phyloP scores from a whole-genome alignment of 2,888 invertebrate species.

The Zygothrica quintamaculata region DNA sequence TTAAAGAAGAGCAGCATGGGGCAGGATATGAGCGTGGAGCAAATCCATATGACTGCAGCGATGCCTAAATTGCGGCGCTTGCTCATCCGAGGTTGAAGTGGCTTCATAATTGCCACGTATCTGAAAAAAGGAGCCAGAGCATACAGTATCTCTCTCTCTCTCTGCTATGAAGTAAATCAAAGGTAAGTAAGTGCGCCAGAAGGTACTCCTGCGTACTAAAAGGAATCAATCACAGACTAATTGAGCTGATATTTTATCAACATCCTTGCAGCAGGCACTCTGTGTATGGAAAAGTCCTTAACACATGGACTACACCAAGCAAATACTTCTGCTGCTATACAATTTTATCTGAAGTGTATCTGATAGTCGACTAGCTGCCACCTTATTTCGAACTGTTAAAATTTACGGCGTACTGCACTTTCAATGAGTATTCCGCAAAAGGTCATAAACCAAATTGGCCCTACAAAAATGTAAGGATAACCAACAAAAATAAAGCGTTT shows the following conservation, averaged over 20 bases:
- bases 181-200: neutral
- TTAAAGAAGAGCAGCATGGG: constrained; percentile 94
- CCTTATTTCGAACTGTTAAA: too few species aligned
- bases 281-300: too few species aligned
- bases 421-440: neutral
- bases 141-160: constrained; percentile 10
- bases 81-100: constrained; percentile 94
- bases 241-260: too few species aligned
- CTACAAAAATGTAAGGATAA: too few species aligned
- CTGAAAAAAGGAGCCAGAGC: constrained; percentile 85
- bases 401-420: too few species aligned
- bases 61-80: constrained; percentile 92
- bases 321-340: too few species aligned
- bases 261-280: too few species aligned
- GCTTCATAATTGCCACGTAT: constrained; percentile 98
- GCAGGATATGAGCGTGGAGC: constrained; percentile 91
- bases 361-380: neutral
- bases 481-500: too few species aligned
- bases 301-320: too few species aligned
- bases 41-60: constrained; percentile 92
- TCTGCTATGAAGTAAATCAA: constrained; percentile 35
- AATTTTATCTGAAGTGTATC: too few species aligned
- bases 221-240: too few species aligned
- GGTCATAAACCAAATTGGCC: constrained; percentile 41
- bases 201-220: too few species aligned